Conservation (phyloP, 2,888 invertebrate species). For the Agriopis leucophaearia region DNA sequence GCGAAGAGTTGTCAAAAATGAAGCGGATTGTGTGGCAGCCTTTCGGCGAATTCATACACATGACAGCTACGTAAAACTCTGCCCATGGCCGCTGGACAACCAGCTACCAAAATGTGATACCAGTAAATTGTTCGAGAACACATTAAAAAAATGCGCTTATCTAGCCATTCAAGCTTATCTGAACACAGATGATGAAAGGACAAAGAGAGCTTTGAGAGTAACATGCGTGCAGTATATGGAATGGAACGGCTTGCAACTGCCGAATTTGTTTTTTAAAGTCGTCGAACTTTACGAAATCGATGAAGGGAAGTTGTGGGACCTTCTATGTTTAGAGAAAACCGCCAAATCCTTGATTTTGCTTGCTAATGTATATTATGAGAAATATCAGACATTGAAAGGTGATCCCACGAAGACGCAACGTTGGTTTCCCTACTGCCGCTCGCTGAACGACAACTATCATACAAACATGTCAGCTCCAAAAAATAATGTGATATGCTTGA, state of each 20-base stretch:
- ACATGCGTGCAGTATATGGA: conserved; percentile 37
- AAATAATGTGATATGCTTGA: conserved; percentile 11
- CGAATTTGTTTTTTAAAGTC: conserved; percentile 37
- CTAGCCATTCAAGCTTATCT: conserved; percentile 34
- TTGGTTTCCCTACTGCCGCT: conserved; percentile 41
- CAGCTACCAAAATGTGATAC: conserved; percentile 24
- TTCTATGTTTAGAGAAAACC: background rate
- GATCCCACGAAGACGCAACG: conserved; percentile 16
- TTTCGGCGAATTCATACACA: conserved; percentile 28
- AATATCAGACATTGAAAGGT: conserved; percentile 19
- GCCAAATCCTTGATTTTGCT: conserved; percentile 11
- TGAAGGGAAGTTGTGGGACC: conserved; percentile 33
- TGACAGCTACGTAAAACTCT: conserved; percentile 35
- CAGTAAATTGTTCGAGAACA: background rate
- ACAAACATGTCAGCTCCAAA: conserved; percentile 27
- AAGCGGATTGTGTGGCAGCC: conserved; percentile 16
- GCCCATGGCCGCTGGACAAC: conserved; percentile 29
- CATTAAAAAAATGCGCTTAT: background rate
- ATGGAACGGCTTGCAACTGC: conserved; percentile 41
- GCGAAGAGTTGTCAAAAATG: conserved; percentile 31
- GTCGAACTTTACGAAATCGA: conserved; percentile 30
- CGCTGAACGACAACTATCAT: conserved; percentile 24
- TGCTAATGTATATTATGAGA: conserved; percentile 27
- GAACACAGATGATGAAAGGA: conserved; percentile 26
- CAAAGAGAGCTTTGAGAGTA: conserved; percentile 32